Conservation (phyloP, 37 sponge, comb jelly and placozoan genomes). For the Hormiphora californensis region DNA sequence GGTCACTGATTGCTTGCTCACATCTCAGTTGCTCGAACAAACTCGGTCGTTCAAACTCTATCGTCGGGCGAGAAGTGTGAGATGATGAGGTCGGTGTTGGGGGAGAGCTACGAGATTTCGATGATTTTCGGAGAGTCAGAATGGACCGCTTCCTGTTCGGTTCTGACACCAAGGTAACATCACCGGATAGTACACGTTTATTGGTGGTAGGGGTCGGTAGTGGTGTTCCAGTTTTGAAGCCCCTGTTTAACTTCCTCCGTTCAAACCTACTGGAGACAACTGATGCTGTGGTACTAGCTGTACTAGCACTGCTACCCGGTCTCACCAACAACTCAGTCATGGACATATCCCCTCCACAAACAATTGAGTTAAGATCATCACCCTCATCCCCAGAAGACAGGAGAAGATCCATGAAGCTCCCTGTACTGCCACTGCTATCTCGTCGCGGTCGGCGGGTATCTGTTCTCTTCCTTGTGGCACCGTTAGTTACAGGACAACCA, state of each 20-base stretch:
- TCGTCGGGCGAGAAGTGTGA: too few species aligned
- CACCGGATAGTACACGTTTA: background rate
- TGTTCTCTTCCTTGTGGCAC: background rate
- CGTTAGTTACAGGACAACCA: background rate
- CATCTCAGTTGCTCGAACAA: constrained; percentile 43
- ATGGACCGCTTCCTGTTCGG: constrained; percentile 28
- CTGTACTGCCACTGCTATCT: background rate
- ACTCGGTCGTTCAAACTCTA: constrained; percentile 46
- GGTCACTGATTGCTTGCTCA: too few species aligned
- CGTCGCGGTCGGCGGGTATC: background rate
- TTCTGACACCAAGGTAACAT: background rate
- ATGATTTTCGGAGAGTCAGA: background rate
- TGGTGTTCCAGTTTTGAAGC: background rate
- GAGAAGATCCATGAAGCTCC: constrained; percentile 41
- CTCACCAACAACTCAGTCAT: too few species aligned
- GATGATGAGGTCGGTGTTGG: background rate
- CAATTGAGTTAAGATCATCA: too few species aligned
- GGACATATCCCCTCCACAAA: too few species aligned
- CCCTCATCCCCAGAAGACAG: constrained; percentile 36
- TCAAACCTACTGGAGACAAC: background rate
- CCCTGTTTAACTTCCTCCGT: constrained; percentile 46
- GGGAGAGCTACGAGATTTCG: background rate
- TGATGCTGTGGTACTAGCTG: too few species aligned
- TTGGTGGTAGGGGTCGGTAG: background rate
- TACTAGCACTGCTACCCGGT: background rate